A percentile compares a stretch with the other conserved stretches of the same genome.
phyloP scores from a whole-genome alignment of 1,140 invertebrate species.

The Brachionus rotundiformis region DNA sequence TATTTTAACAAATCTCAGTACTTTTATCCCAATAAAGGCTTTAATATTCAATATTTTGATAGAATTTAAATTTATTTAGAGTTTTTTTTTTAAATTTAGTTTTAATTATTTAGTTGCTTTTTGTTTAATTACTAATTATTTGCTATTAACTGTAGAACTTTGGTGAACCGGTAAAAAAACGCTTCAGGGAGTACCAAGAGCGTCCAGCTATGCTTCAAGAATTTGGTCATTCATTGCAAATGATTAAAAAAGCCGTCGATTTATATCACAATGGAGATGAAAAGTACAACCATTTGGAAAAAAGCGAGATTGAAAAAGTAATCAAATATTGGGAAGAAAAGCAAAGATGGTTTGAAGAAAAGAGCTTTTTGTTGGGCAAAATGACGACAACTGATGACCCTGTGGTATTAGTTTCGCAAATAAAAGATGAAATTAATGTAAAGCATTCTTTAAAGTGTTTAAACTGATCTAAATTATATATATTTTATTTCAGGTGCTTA shows the following conservation, averaged over 20 bases:
- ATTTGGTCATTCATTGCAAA: constrained; percentile 72
- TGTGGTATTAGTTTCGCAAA: constrained; percentile 74
- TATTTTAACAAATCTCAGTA: neutral
- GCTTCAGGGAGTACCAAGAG: constrained; percentile 76
- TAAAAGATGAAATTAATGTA: constrained; percentile 74
- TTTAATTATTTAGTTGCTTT: constrained; percentile 46
- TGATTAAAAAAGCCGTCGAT: constrained; percentile 75
- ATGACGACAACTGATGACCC: constrained; percentile 69
- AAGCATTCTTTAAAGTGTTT: constrained; percentile 39
- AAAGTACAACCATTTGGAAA: constrained; percentile 79
- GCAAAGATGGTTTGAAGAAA: constrained; percentile 74
- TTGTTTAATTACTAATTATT: constrained; percentile 41
- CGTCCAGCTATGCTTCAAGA: constrained; percentile 76
- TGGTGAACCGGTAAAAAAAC: constrained; percentile 80
- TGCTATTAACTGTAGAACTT: constrained; percentile 59
- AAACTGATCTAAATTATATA: neutral
- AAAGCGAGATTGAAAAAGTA: constrained; percentile 76
- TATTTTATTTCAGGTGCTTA: neutral
- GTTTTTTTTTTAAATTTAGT: neutral
- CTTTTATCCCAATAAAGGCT: neutral
- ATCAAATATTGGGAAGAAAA: constrained; percentile 66
- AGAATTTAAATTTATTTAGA: constrained; percentile 18
- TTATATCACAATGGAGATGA: constrained; percentile 69
- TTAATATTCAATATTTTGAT: constrained; percentile 41
- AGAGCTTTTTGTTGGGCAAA: constrained; percentile 69